Conservation (phyloP, 2,888 invertebrate genomes). For the Homarus gammarus region DNA sequence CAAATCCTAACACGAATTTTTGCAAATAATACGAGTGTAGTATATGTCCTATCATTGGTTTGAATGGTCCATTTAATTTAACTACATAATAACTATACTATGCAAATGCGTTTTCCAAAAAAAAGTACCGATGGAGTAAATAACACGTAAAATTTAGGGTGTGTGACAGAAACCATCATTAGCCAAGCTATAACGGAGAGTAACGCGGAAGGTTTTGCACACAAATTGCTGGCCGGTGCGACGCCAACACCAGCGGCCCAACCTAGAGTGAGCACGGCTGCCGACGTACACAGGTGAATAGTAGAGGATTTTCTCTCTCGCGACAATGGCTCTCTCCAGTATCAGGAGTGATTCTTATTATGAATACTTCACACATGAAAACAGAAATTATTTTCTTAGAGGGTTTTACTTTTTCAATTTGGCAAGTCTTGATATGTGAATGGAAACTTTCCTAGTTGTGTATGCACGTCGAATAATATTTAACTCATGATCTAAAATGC, state of each 20-base stretch:
- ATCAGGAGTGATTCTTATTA: too few species aligned
- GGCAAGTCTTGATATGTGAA: too few species aligned
- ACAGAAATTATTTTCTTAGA: too few species aligned
- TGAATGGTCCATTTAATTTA: conserved; percentile 28
- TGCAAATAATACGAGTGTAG: conserved; percentile 11
- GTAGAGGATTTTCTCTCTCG: too few species aligned
- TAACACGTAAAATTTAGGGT: conserved; percentile 31
- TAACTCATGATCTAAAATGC: not conserved
- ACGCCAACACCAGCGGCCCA: not conserved
- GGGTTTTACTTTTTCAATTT: too few species aligned
- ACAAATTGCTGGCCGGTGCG: not conserved
- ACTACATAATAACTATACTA: conserved; percentile 41
- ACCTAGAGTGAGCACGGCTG: too few species aligned
- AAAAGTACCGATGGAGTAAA: conserved; percentile 24
- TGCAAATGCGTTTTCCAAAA: conserved; percentile 34
- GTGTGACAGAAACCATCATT: conserved; percentile 35
- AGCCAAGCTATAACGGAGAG: conserved; percentile 30
- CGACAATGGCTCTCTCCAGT: too few species aligned
- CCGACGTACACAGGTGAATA: too few species aligned
- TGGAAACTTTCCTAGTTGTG: too few species aligned
- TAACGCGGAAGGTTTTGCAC: not conserved
- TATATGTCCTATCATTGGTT: conserved; percentile 36
- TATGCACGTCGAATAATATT: too few species aligned
- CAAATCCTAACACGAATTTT: conserved; percentile 5
- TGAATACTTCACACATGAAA: too few species aligned